Percentiles rank a stretch among this genome's conserved stretches.
These are phyloP conservation scores for Loriculus beryllinus DNA, from an alignment of 2,797 vertebrate species.

Conservation along the genomic window DNA sequence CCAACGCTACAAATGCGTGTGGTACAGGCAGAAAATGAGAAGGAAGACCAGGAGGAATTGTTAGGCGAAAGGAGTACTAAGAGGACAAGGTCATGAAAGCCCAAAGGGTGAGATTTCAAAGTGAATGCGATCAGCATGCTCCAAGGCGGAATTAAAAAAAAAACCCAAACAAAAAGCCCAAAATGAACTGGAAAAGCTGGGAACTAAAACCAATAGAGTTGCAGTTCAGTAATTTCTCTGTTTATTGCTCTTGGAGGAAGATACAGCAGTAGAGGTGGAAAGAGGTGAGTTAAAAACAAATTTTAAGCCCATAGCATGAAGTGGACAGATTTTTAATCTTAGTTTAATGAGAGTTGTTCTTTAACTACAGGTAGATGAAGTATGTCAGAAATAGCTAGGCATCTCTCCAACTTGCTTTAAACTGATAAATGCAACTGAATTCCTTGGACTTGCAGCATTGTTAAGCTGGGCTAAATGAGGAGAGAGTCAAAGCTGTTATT, in stretches of 20 bases:
- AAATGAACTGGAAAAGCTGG: not conserved
- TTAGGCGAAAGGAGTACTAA: not conserved
- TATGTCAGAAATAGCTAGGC: not conserved
- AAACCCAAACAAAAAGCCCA: not conserved
- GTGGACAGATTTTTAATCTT: not conserved
- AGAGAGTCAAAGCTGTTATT: not conserved
- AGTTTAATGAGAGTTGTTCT: not conserved
- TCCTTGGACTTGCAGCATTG: not conserved
- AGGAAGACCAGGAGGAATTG: not conserved
- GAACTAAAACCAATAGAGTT: not conserved
- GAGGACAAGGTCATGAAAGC: slow-evolving; percentile 15
- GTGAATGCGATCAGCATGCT: not conserved
- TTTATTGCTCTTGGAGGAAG: not conserved
- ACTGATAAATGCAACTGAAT: not conserved
- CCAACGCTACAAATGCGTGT: not conserved
- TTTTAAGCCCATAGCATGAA: not conserved
- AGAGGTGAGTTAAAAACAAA: not conserved
- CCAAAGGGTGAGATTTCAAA: slow-evolving; percentile 6
- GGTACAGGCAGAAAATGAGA: not conserved
- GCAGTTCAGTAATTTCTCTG: not conserved
- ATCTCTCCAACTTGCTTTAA: not conserved
- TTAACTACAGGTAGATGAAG: not conserved
- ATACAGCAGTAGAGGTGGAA: not conserved
- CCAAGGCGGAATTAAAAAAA: not conserved
- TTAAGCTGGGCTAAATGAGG: not conserved